These are phyloP conservation scores for Clarias gariepinus DNA, from an alignment of 2,113 vertebrate genomes.

Conservation along the genomic window DNA sequence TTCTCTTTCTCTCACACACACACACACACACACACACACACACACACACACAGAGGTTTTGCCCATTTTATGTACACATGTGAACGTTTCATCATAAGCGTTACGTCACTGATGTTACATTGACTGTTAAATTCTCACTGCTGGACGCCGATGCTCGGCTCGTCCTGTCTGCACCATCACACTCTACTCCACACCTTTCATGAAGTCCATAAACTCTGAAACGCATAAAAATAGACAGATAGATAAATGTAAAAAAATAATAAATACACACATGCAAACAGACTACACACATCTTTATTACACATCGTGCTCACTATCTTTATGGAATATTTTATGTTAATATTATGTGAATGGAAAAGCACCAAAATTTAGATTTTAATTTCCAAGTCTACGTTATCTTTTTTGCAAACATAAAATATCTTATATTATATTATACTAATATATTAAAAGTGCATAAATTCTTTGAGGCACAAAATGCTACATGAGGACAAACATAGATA, in stretches of 20 bases:
- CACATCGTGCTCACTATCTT: no score
- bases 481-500: not conserved
- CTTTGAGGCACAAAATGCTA: not conserved
- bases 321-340: not conserved
- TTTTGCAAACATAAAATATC: not conserved
- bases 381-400: not conserved
- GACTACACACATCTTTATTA: not conserved
- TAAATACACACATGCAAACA: not conserved
- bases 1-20: not conserved
- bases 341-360: not conserved
- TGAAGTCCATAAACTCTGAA: slow-evolving; percentile 80
- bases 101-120: not conserved
- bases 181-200: slow-evolving; percentile 79
- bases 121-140: not conserved
- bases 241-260: not conserved
- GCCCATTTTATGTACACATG: not conserved
- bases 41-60: not conserved
- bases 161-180: not conserved
- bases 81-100: not conserved
- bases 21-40: not conserved
- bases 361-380: not conserved
- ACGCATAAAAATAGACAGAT: slow-evolving; percentile 31
- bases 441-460: not conserved
- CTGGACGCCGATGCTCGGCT: no score
- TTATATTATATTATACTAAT: no score